Evolutionary conservation across 1,140 invertebrate species (phyloP).

Genomic region (Caerostris darwini): DNA sequence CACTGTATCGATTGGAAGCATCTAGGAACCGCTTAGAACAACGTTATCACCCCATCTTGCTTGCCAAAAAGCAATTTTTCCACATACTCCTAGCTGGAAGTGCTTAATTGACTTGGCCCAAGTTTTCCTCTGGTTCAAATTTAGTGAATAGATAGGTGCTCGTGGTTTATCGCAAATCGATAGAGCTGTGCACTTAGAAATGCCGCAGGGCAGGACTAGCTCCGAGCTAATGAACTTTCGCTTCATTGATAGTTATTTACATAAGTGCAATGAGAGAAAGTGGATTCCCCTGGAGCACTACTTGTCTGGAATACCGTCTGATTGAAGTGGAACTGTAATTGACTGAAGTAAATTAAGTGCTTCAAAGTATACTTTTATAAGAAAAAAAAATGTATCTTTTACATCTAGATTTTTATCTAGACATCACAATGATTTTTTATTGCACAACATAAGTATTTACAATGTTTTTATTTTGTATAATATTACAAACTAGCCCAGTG

Average conservation of each 20-base stretch:
- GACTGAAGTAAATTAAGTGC: too few species aligned
- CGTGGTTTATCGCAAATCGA: constrained; percentile 22
- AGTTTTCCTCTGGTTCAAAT: background rate
- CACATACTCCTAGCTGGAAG: background rate
- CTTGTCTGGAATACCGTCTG: too few species aligned
- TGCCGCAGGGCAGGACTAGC: background rate
- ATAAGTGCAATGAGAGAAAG: background rate
- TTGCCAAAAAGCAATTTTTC: background rate
- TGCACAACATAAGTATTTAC: too few species aligned
- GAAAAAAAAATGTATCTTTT: too few species aligned
- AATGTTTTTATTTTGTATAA: too few species aligned
- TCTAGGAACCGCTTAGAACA: background rate
- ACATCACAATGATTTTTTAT: too few species aligned
- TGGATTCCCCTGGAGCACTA: background rate
- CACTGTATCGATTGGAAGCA: constrained; percentile 9
- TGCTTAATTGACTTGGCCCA: constrained; percentile 13
- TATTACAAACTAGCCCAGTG: too few species aligned
- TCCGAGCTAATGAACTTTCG: background rate
- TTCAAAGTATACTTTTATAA: too few species aligned
- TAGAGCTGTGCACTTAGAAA: background rate
- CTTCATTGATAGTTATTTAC: background rate
- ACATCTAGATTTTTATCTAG: too few species aligned
- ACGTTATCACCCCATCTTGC: constrained; percentile 32
- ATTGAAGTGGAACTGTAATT: too few species aligned
- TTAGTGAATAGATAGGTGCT: background rate